These are phyloP conservation scores for Junonia oenone DNA, from an alignment of 2,888 invertebrate genomes.

Conservation along the genomic window DNA sequence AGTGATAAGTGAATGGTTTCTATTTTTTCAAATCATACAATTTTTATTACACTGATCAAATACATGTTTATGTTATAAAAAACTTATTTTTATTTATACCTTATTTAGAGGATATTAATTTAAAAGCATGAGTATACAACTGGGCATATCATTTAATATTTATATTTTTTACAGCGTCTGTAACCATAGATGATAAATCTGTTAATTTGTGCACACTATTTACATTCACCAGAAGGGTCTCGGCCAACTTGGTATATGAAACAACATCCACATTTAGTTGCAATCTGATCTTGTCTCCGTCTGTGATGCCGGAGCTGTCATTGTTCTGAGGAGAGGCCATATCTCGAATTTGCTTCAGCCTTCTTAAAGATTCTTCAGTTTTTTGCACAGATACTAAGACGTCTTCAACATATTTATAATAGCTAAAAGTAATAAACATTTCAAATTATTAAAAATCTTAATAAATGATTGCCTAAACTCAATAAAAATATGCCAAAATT, in stretches of 20 bases:
- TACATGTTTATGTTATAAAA: conserved; percentile 76
- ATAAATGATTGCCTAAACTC: no score
- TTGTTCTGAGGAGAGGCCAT: conserved; percentile 62
- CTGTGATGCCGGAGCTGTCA: conserved; percentile 83
- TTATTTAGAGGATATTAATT: conserved; percentile 16
- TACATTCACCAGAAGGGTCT: conserved; percentile 75
- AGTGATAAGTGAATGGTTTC: conserved; percentile 79
- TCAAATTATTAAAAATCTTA: no score
- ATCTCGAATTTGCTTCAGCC: conserved; percentile 91
- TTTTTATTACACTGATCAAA: conserved; percentile 78
- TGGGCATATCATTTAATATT: conserved; percentile 75
- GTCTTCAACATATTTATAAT: conserved; percentile 88
- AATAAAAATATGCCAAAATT: not conserved
- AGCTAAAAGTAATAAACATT: conserved; percentile 62
- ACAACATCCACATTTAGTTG: conserved; percentile 93
- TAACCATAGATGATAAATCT: conserved; percentile 81
- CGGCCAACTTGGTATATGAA: conserved; percentile 83
- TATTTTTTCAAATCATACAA: conserved; percentile 79
- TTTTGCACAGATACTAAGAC: conserved; percentile 95
- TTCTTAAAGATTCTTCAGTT: conserved; percentile 95
- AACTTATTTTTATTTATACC: conserved; percentile 38
- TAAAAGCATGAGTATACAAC: conserved; percentile 44
- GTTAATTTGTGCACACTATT: conserved; percentile 79
- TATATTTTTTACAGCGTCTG: conserved; percentile 80
- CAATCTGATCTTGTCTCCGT: conserved; percentile 96